Percentiles rank a stretch among this genome's conserved stretches.
Evolutionary conservation across 2,797 vertebrate genomes (phyloP).

Genomic region (Ctenopoma kingsleyae): DNA sequence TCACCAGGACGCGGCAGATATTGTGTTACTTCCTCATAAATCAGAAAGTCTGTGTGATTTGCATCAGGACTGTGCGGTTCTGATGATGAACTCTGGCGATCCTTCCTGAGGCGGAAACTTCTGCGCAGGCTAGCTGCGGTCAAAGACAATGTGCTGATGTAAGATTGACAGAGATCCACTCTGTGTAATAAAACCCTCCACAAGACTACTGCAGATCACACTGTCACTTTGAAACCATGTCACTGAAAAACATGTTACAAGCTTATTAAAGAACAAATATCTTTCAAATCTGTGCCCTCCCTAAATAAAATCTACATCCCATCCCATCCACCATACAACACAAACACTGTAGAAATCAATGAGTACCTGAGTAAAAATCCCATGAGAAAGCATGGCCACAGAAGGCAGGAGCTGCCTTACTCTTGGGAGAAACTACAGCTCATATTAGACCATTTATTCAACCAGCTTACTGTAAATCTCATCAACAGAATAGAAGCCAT

Average conservation of each 20-base stretch:
- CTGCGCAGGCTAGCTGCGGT: conserved; percentile 89
- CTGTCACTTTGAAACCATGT: neutral
- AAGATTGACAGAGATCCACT: neutral
- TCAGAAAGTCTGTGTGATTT: conserved; percentile 84
- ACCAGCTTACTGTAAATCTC: conserved; percentile 45
- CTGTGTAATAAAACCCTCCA: neutral
- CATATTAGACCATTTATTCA: conserved; percentile 80
- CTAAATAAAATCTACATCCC: conserved; percentile 10
- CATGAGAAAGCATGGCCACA: conserved; percentile 87
- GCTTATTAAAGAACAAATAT: neutral
- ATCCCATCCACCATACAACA: conserved; percentile 42
- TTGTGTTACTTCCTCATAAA: conserved; percentile 92
- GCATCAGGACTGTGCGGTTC: conserved; percentile 79
- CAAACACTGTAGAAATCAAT: conserved; percentile 63
- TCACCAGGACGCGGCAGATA: conserved; percentile 88
- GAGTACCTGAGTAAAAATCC: conserved; percentile 87
- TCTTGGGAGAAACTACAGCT: conserved; percentile 87
- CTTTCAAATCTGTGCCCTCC: neutral
- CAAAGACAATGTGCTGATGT: conserved; percentile 1
- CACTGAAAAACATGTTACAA: neutral
- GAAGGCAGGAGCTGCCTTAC: conserved; percentile 81
- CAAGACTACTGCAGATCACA: neutral
- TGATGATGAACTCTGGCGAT: conserved; percentile 77
- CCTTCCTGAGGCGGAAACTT: conserved; percentile 90
- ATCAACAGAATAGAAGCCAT: conserved; percentile 59